phyloP scores from a whole-genome alignment of 1,140 invertebrate genomes.

The Drosophila bocki region DNA sequence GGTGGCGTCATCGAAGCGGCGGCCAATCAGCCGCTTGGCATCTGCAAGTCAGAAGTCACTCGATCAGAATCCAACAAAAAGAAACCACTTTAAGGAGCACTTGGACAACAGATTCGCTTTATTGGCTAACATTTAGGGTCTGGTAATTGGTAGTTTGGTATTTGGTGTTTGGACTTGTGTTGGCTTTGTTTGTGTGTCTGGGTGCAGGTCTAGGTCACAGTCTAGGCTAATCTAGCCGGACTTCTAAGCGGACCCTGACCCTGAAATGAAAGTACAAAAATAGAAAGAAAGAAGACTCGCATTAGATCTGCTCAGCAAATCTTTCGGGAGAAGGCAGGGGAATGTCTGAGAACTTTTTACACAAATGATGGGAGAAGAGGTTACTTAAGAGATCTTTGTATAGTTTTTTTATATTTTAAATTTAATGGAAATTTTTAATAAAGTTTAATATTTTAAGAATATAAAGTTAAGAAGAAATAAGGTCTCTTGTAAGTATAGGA shows the following conservation, averaged over 20 bases:
- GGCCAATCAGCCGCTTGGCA: conserved; percentile 96
- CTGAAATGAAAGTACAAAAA: conserved; percentile 79
- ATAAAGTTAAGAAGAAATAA: background rate
- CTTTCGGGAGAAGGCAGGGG: conserved; percentile 4
- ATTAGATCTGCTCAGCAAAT: conserved; percentile 53
- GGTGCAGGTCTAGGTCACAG: conserved; percentile 41
- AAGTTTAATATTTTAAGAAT: background rate
- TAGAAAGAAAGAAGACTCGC: conserved; percentile 63
- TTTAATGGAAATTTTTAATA: background rate
- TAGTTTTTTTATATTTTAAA: background rate
- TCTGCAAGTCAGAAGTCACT: conserved; percentile 90
- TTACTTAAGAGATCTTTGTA: background rate
- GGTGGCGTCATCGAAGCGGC: conserved; percentile 94
- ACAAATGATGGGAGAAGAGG: background rate
- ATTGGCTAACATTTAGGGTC: conserved; percentile 49
- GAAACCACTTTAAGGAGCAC: conserved; percentile 35
- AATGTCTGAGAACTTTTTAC: background rate
- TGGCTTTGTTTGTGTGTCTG: conserved; percentile 18
- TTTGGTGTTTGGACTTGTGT: conserved; percentile 31
- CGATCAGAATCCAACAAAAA: conserved; percentile 32
- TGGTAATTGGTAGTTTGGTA: conserved; percentile 4
- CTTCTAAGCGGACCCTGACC: conserved; percentile 67
- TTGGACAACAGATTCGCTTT: conserved; percentile 50
- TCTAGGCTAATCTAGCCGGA: conserved; percentile 48
- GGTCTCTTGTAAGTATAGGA: no score